Conservation (phyloP, 2,797 vertebrate species). For the Sandelia bainsii region DNA sequence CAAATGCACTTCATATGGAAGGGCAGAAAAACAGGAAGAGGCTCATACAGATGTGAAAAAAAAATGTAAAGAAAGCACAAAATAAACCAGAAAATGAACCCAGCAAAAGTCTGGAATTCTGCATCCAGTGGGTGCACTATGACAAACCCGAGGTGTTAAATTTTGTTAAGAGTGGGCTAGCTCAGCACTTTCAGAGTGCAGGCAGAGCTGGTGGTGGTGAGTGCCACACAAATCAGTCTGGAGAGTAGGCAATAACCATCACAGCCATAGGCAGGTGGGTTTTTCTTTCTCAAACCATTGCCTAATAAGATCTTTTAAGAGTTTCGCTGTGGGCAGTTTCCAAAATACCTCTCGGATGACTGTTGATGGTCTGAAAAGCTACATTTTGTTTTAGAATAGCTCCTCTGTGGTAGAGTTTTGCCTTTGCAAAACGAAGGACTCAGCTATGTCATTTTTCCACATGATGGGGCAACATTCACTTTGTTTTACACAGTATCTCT, state of each 20-base stretch:
- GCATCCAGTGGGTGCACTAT: constrained; percentile 22
- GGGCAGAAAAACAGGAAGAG: constrained; percentile 1
- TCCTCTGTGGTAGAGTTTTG: background rate
- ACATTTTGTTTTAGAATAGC: constrained; percentile 16
- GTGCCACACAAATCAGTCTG: constrained; percentile 65
- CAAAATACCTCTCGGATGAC: constrained; percentile 28
- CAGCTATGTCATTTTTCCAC: background rate
- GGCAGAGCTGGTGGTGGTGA: constrained; percentile 36
- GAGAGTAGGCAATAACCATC: constrained; percentile 56
- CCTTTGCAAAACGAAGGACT: background rate
- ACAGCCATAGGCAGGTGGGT: constrained; percentile 36
- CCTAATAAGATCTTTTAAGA: constrained; percentile 47
- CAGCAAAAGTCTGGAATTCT: constrained; percentile 27
- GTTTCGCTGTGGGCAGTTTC: constrained; percentile 36
- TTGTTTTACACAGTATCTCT: too few species aligned
- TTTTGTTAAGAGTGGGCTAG: constrained; percentile 44
- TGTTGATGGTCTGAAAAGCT: constrained; percentile 21
- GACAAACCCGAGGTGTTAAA: constrained; percentile 49
- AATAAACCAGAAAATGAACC: constrained; percentile 20
- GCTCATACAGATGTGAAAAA: constrained; percentile 11
- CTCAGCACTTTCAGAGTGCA: constrained; percentile 62
- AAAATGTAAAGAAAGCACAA: constrained; percentile 28
- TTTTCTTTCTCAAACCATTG: constrained; percentile 42
- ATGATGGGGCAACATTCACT: too few species aligned
- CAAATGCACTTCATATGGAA: constrained; percentile 2